Evolutionary conservation across 1,140 invertebrate species (phyloP).

Genomic region (Drosophila nikananu): DNA sequence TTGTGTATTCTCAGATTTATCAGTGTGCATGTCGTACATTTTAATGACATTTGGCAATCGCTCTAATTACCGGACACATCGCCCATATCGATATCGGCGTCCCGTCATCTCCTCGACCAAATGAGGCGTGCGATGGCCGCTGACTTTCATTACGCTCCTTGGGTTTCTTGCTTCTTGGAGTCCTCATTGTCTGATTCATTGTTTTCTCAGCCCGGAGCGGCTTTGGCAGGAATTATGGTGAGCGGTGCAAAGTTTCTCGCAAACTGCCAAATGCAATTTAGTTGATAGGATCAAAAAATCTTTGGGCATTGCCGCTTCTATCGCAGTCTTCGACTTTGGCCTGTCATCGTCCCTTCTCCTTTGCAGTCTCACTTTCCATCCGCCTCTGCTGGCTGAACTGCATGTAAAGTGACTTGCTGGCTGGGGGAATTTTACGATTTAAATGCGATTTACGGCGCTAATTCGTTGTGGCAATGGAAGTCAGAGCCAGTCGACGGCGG

Average conservation of each 20-base stretch:
- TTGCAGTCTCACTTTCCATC: background rate
- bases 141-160: conserved; percentile 37
- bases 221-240: conserved; percentile 64
- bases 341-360: conserved; percentile 35
- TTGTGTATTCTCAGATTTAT: background rate
- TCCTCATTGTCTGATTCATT: conserved; percentile 39
- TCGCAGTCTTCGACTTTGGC: conserved; percentile 33
- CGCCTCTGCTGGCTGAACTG: conserved; percentile 22
- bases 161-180: background rate
- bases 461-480: conserved; percentile 77
- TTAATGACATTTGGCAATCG: conserved; percentile 22
- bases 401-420: conserved; percentile 74
- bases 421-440: conserved; percentile 81
- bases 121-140: conserved; percentile 44
- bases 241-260: conserved; percentile 71
- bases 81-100: conserved; percentile 33
- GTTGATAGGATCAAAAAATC: conserved; percentile 83
- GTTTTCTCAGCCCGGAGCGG: conserved; percentile 30
- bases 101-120: conserved; percentile 45
- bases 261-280: conserved; percentile 84
- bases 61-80: conserved; percentile 33
- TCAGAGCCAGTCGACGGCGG: conserved; percentile 14
- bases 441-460: conserved; percentile 84
- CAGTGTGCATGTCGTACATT: conserved; percentile 17
- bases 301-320: conserved; percentile 50